These are phyloP conservation scores for Mormyrus lacerda DNA, from an alignment of 2,113 vertebrate genomes.

Conservation along the genomic window DNA sequence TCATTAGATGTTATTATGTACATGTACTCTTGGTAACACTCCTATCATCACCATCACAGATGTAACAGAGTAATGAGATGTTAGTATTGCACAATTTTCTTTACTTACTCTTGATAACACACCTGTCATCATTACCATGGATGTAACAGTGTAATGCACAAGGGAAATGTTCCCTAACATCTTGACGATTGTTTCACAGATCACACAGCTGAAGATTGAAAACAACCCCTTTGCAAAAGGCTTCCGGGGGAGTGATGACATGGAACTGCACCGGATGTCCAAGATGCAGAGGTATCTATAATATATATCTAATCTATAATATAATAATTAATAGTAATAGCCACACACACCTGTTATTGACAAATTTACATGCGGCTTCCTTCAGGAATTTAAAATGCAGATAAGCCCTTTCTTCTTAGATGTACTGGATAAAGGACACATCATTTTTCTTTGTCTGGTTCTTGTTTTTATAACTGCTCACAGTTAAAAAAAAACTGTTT, in stretches of 20 bases:
- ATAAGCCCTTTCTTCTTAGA: not conserved
- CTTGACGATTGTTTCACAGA: constrained; percentile 30
- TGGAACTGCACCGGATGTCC: constrained; percentile 73
- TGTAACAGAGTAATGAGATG: no score
- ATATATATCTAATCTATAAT: no score
- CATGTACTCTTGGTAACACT: not conserved
- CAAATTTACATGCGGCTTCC: not conserved
- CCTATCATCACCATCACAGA: not conserved
- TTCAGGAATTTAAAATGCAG: not conserved
- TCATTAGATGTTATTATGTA: not conserved
- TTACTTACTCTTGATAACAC: not conserved
- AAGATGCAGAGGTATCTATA: constrained; percentile 67
- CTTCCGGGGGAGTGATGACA: constrained; percentile 68
- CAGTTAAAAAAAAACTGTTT: no score
- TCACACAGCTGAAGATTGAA: constrained; percentile 72
- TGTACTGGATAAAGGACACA: not conserved
- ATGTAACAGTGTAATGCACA: not conserved
- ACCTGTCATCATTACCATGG: not conserved
- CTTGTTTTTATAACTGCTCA: not conserved
- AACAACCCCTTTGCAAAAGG: constrained; percentile 76
- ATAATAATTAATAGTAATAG: no score
- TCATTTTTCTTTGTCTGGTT: not conserved
- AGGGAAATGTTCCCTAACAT: not conserved
- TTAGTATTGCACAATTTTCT: no score
- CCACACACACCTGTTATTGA: not conserved